Evolutionary conservation across 2,888 invertebrate genomes (phyloP).

Genomic region (Orchesella flavescens): DNA sequence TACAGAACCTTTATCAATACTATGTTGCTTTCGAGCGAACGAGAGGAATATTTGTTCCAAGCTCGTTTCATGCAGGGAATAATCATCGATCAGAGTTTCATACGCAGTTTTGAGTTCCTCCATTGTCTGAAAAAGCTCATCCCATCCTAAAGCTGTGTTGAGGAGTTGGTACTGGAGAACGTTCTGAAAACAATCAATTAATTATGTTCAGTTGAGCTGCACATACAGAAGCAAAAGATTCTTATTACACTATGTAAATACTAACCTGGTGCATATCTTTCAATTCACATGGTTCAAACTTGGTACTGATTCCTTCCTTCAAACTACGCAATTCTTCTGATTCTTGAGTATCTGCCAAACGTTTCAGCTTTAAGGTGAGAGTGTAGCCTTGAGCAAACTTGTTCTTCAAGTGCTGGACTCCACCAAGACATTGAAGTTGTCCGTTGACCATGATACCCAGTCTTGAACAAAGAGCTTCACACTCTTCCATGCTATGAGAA

Average conservation of each 20-base stretch:
- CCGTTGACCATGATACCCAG: conserved; percentile 86
- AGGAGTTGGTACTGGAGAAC: conserved; percentile 11
- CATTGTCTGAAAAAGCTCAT: conserved; percentile 74
- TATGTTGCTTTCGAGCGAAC: conserved; percentile 73
- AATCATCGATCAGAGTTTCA: conserved; percentile 74
- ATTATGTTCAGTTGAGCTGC: too few species aligned
- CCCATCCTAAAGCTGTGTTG: background rate
- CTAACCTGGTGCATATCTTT: conserved; percentile 84
- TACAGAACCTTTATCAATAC: too few species aligned
- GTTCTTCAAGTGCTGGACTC: conserved; percentile 81
- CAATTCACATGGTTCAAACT: conserved; percentile 78
- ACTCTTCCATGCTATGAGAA: conserved; percentile 89
- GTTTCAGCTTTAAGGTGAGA: conserved; percentile 55
- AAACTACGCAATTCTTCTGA: too few species aligned
- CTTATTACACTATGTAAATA: too few species aligned
- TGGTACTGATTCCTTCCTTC: conserved; percentile 74
- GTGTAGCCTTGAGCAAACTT: conserved; percentile 77
- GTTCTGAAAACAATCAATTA: background rate
- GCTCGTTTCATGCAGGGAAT: conserved; percentile 75
- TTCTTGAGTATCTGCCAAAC: conserved; percentile 23
- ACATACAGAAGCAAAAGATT: too few species aligned
- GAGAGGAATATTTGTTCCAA: conserved; percentile 76
- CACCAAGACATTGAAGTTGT: conserved; percentile 82
- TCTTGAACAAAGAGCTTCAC: conserved; percentile 85
- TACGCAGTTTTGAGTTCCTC: conserved; percentile 75